A percentile compares a stretch with the other conserved stretches of the same genome.
phyloP scores from a whole-genome alignment of 1,140 invertebrate species.

The Oryctes rhinoceros region DNA sequence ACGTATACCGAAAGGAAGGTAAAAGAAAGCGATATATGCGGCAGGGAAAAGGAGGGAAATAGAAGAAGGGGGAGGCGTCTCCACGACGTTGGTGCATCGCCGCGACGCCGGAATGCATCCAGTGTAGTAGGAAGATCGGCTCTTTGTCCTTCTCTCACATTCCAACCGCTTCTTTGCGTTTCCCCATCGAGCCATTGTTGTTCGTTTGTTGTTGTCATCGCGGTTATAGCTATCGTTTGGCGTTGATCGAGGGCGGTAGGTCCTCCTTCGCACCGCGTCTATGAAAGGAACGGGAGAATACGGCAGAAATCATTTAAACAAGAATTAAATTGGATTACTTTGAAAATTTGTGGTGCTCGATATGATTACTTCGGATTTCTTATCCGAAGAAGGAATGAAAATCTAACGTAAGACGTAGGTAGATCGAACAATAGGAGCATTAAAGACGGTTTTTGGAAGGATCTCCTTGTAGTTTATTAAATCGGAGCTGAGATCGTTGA shows the following conservation, averaged over 20 bases:
- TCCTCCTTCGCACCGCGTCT: too few species aligned
- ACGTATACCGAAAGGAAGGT: conserved; percentile 45
- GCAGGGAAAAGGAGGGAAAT: conserved; percentile 35
- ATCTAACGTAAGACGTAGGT: too few species aligned
- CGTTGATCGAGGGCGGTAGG: not conserved
- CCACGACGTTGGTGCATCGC: conserved; percentile 43
- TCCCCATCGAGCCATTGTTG: not conserved
- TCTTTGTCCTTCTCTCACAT: conserved; percentile 40
- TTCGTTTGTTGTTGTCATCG: not conserved
- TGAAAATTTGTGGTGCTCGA: too few species aligned
- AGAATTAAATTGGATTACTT: too few species aligned
- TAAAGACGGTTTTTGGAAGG: too few species aligned
- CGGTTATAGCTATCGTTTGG: not conserved
- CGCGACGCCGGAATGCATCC: conserved; percentile 41
- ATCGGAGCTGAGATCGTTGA: too few species aligned
- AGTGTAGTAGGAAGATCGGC: conserved; percentile 50
- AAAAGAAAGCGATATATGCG: conserved; percentile 21
- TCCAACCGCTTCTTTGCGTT: not conserved
- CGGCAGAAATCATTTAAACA: too few species aligned
- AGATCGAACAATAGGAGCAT: too few species aligned
- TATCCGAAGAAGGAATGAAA: too few species aligned
- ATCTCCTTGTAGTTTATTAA: too few species aligned
- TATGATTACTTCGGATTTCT: too few species aligned
- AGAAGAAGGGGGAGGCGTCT: conserved; percentile 17
- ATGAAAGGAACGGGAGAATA: too few species aligned